Evolutionary conservation across 2,888 invertebrate genomes (phyloP), one percentile per base, ranked within the genome.

Genomic region (Pyrochroa serraticornis): DNA sequence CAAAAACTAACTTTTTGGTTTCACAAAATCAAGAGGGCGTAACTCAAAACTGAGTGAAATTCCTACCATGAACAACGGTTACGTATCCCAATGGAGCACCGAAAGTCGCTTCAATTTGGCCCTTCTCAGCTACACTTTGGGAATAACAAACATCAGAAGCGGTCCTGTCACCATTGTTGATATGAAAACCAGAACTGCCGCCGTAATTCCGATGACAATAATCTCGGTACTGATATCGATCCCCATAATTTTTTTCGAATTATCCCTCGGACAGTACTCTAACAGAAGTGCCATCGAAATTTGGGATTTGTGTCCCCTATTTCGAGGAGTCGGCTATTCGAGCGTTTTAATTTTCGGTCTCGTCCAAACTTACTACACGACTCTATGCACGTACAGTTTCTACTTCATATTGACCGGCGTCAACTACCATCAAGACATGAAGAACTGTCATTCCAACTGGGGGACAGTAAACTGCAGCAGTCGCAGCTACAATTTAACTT

Each of bases 281-380:
- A 45, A 39, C 30, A 46, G 46, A n/a, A 57, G 54, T 7, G 43
- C 50, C 1, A 45, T 60, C 7, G 36, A n/a, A 22, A 32, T 58
- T 6, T 63, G 63, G 63, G 48, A 63, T n/a, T 50, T 63, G 48
- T 63, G 60, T 30, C 56, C 56, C 1, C 32, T 57, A 9, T 43
- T 59, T 34, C 48, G 49, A 30, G 63, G 63, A 31, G 22, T 53
- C 7, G 63, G 63, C 1, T 46, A 45, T 35, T 35, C 54, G 14
- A 42, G 41, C 7, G 38, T 60, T 7, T 32, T 58, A 10, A 43
- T 34, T 9, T 57, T 63, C 22, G 0, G 41, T 6, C 13, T 49
- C 3, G 34, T 49, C 33, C 51, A 41, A 14, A 10, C 47, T 2
- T 47, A 58, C 12, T 57, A 58, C 50, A 36, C 14, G 22, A 50